Conservation (phyloP, 2,888 invertebrate species). For the Ophion obscuratus region DNA sequence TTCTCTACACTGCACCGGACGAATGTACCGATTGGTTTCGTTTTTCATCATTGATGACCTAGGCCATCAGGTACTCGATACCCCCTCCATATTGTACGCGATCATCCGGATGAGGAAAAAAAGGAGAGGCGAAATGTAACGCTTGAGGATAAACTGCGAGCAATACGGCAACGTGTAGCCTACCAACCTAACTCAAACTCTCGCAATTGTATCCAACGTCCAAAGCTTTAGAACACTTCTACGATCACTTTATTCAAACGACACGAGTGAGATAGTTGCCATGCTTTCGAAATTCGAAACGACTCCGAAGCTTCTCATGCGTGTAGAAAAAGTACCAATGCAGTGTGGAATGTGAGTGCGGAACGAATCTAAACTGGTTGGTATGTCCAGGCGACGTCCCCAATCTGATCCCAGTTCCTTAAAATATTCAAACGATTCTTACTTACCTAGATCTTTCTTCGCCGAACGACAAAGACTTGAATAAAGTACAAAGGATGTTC, state of each 20-base stretch:
- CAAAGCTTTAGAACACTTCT: background rate
- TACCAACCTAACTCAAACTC: background rate
- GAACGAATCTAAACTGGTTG: background rate
- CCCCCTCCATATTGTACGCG: slow-evolving; percentile 10
- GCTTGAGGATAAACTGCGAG: slow-evolving; percentile 1
- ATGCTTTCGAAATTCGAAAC: background rate
- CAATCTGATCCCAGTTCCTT: background rate
- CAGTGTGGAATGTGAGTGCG: background rate
- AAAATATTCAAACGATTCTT: background rate
- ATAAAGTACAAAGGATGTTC: background rate
- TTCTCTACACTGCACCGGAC: slow-evolving; percentile 30
- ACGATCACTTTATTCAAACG: background rate
- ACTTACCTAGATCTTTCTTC: background rate
- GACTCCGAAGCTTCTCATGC: background rate
- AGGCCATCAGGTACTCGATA: slow-evolving; percentile 18
- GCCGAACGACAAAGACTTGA: background rate
- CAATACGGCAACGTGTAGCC: background rate
- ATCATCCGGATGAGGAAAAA: slow-evolving; percentile 23
- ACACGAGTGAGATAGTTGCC: background rate
- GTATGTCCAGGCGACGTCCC: background rate
- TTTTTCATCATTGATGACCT: slow-evolving; percentile 25
- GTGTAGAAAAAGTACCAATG: background rate
- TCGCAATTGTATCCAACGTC: background rate
- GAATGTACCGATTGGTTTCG: slow-evolving; percentile 28
- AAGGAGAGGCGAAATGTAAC: background rate